These are phyloP conservation scores for Strongylocentrotus purpuratus DNA, from an alignment of 35 echinoderm and acorn worm species.

Conservation along the genomic window DNA sequence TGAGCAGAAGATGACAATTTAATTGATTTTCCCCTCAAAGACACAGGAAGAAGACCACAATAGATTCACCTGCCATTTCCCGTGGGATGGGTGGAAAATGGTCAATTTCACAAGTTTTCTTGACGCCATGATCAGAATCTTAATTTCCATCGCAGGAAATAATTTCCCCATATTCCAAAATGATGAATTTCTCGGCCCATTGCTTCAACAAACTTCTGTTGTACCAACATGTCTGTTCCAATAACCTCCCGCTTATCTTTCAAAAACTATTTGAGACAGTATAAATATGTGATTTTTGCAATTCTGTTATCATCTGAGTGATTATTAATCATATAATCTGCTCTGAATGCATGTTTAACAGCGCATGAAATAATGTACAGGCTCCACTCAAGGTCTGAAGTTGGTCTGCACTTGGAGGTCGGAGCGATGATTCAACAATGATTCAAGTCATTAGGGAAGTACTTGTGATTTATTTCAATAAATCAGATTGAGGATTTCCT, in stretches of 20 bases:
- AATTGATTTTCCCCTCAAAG: background rate
- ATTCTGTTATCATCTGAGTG: background rate
- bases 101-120: background rate
- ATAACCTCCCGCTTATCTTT: background rate
- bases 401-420: background rate
- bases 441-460: background rate
- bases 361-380: background rate
- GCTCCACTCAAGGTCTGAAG: background rate
- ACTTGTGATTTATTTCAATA: background rate
- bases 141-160: background rate
- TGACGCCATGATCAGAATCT: background rate
- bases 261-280: background rate
- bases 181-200: background rate
- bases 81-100: background rate
- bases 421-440: background rate
- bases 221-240: background rate
- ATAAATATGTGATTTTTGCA: background rate
- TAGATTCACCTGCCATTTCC: background rate
- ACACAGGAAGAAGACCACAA: background rate
- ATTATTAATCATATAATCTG: slow-evolving; percentile 13
- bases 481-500: background rate
- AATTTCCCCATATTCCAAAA: background rate
- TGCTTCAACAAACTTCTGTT: background rate
- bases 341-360: background rate
- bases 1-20: background rate